These are phyloP conservation scores for Argynnis bischoffii DNA, from an alignment of 2,888 invertebrate species.

Conservation along the genomic window DNA sequence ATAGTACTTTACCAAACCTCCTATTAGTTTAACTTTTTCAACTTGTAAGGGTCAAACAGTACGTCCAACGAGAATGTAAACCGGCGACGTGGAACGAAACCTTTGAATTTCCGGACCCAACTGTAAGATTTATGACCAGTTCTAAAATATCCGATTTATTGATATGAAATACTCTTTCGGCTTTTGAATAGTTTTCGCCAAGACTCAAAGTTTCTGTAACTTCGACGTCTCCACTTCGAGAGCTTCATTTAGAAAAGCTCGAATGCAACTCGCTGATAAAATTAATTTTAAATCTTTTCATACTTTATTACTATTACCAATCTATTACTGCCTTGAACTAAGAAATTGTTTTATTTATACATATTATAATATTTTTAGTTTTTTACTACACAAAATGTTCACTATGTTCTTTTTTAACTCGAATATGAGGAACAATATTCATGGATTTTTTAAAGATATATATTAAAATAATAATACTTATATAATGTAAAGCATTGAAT, in stretches of 20 bases:
- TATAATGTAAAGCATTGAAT: too few species aligned
- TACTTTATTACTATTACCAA: background rate
- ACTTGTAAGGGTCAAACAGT: conserved; percentile 9
- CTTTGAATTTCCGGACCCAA: background rate
- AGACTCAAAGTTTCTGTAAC: conserved; percentile 5
- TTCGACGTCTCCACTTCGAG: conserved; percentile 1
- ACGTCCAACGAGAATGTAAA: conserved; percentile 7
- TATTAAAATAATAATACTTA: too few species aligned
- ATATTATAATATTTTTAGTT: too few species aligned
- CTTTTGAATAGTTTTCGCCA: conserved; percentile 13
- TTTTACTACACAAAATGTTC: too few species aligned
- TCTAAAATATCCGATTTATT: background rate
- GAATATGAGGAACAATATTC: too few species aligned
- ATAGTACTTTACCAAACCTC: too few species aligned
- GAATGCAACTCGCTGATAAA: conserved; percentile 31
- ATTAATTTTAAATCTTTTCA: conserved; percentile 6
- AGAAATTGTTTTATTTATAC: too few species aligned
- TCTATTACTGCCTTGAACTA: too few species aligned
- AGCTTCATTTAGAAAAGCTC: conserved; percentile 22
- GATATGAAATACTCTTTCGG: conserved; percentile 1
- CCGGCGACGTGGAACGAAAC: conserved; percentile 5
- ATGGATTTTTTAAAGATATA: too few species aligned
- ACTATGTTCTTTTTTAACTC: too few species aligned
- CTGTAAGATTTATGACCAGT: conserved; percentile 4
- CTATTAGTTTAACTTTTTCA: background rate